Percentiles rank a stretch among this genome's conserved stretches.
Evolutionary conservation across 2,888 invertebrate species (phyloP).

Genomic region (Troides aeacus): DNA sequence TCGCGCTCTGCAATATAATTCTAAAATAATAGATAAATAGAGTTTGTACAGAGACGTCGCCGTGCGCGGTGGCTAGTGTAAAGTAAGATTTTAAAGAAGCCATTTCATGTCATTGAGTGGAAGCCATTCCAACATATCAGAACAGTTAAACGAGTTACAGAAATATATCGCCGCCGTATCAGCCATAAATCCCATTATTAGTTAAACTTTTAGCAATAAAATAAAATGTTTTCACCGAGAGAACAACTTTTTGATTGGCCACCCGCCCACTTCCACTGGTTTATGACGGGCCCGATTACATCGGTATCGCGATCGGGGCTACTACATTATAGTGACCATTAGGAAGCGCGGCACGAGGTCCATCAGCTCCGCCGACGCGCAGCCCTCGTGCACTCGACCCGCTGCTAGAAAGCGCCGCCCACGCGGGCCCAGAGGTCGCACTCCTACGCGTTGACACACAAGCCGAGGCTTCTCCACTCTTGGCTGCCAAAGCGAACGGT

Average conservation of each 20-base stretch:
- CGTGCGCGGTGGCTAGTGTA: too few species aligned
- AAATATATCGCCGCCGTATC: too few species aligned
- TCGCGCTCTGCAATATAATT: too few species aligned
- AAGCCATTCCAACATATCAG: too few species aligned
- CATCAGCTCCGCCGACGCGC: conserved; percentile 36
- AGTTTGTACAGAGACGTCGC: too few species aligned
- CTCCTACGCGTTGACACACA: conserved; percentile 58
- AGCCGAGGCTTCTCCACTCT: conserved; percentile 16
- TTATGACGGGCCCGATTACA: conserved; percentile 10
- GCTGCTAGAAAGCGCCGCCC: conserved; percentile 60
- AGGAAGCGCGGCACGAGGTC: conserved; percentile 31
- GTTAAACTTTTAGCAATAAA: conserved; percentile 4
- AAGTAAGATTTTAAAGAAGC: too few species aligned
- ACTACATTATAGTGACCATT: conserved; percentile 16
- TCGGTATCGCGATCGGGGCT: conserved; percentile 4
- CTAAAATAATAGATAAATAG: too few species aligned
- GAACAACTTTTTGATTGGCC: conserved; percentile 13
- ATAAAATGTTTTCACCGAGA: conserved; percentile 5
- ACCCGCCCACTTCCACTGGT: conserved; percentile 16
- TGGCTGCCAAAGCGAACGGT: too few species aligned
- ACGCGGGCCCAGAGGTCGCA: conserved; percentile 71
- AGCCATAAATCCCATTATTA: background rate
- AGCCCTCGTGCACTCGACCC: conserved; percentile 13
- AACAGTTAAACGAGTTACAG: too few species aligned
- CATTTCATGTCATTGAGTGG: too few species aligned